Evolutionary conservation across 1,140 invertebrate species (phyloP).

Genomic region (Dendrolimus punctatus): DNA sequence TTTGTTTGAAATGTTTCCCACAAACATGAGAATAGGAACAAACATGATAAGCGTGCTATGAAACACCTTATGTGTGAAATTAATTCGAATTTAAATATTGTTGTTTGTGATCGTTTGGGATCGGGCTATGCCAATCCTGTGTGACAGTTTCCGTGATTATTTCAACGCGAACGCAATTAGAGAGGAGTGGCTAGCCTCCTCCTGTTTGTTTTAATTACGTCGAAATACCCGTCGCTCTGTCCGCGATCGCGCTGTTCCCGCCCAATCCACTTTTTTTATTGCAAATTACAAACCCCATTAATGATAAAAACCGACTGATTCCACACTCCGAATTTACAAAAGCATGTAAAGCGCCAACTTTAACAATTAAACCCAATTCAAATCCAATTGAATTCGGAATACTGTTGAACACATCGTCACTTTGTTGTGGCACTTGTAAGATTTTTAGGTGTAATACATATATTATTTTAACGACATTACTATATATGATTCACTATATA

Average conservation of each 20-base stretch:
- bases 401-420: no score
- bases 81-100: not conserved
- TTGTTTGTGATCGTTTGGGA: constrained; percentile 12
- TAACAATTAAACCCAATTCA: constrained; percentile 10
- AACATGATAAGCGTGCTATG: no score
- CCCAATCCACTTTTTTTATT: constrained; percentile 38
- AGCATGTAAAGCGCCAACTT: constrained; percentile 10
- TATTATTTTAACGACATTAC: no score
- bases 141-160: constrained; percentile 59
- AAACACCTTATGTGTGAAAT: not conserved
- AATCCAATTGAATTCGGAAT: constrained; percentile 6
- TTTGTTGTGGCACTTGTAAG: no score
- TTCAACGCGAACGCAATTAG: constrained; percentile 66
- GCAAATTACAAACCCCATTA: constrained; percentile 56
- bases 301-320: constrained; percentile 51
- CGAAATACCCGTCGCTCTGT: constrained; percentile 50
- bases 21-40: no score
- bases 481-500: no score
- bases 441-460: no score
- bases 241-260: constrained; percentile 26
- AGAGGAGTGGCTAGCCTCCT: constrained; percentile 59
- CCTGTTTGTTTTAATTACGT: constrained; percentile 70
- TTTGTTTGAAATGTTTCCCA: no score
- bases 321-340: constrained; percentile 15
- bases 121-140: constrained; percentile 28